These are phyloP conservation scores for Apodemia hepburni DNA, from an alignment of 2,888 invertebrate genomes.

Conservation along the genomic window DNA sequence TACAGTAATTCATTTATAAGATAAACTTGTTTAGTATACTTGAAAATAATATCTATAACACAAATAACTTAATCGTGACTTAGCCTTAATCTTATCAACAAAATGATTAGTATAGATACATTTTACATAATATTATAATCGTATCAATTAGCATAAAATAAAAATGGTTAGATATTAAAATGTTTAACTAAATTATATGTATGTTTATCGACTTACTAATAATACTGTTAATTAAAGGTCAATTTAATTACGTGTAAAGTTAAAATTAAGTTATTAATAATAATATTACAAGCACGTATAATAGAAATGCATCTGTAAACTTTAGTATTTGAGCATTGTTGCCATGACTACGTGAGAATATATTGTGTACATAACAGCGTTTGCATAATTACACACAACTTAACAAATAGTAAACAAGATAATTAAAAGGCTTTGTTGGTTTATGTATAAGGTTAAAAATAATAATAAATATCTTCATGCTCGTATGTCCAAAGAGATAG, in stretches of 20 bases:
- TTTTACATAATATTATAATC: background rate
- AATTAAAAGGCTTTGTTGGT: background rate
- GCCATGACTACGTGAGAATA: background rate
- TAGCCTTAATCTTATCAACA: background rate
- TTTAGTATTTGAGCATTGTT: background rate
- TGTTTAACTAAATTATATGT: too few species aligned
- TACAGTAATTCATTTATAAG: background rate
- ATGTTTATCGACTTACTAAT: background rate
- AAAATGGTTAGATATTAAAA: background rate
- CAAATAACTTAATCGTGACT: conserved; percentile 7
- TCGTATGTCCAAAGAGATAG: too few species aligned
- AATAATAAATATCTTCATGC: too few species aligned
- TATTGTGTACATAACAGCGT: background rate
- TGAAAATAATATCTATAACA: background rate
- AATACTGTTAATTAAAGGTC: background rate
- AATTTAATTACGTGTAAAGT: background rate
- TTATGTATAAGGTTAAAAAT: too few species aligned
- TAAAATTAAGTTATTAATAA: background rate
- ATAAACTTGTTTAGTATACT: background rate
- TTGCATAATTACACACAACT: background rate
- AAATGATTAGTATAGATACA: background rate
- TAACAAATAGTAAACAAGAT: background rate
- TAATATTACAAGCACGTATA: background rate
- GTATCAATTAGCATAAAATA: background rate
- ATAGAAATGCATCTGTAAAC: background rate